Evolutionary conservation across 92 coral and sea anemone species (phyloP), one percentile per base, ranked within the genome.

Genomic region (Palythoa caribaeorum): DNA sequence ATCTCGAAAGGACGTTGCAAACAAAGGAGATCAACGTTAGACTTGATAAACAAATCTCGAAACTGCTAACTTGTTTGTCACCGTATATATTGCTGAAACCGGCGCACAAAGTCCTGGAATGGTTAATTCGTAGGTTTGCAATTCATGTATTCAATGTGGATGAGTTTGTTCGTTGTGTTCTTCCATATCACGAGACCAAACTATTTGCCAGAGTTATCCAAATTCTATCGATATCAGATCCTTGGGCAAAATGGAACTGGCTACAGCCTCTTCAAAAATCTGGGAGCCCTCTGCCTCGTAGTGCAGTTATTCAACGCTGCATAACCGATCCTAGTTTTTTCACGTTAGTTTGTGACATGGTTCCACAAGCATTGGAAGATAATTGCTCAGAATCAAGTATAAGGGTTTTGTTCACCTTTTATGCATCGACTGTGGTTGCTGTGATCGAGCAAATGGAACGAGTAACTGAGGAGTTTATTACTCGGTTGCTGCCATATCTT

Each of bases 131-230:
- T 73, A 91, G 99, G 35, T 97, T 72, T 75, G 93, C 92, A 51
- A 89, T 97, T 71, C 99, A 97, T 76, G 84, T 94, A 2, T 76
- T 87, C 65, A 97, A 97, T 80, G 94, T 89, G 17, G 96, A 97
- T 73, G 92, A 87, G 57, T 81, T 97, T 59, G 69, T 97, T 40
- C 83, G 88, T 50, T 94, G 98, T 89, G 83, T 93, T 62, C 93
- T 97, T 10, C 99, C 99, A 0, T 97, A 91, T 80, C 99, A 97
- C 86, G 97, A 97, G 91, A 94, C 99, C 57, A 97, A 97, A 48
- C 75, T 97, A 15, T 97, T 97, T 72, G 96, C 91, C 35, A 96
- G 98, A 38, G 92, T 97, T 79, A 84, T 97, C 19, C 99, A 97
- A 88, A 90, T 97, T 48, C 71, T 97, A 14, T 71, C 94, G 2